Conservation (phyloP, 2,888 invertebrate species). For the Therioaphis trifolii region DNA sequence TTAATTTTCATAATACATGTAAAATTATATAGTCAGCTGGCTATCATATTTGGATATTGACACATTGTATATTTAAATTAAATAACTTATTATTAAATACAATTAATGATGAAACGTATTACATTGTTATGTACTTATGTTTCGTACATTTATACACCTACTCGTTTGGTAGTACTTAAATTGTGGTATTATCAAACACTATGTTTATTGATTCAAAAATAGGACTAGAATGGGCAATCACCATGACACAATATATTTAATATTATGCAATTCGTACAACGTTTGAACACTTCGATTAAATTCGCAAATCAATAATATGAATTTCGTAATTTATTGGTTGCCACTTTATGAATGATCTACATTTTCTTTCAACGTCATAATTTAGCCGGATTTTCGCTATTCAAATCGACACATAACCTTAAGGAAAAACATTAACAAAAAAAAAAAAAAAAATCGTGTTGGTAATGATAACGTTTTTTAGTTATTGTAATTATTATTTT, state of each 20-base stretch:
- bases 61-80: too few relatives aligned
- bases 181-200: not conserved
- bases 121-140: not conserved
- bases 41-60: too few relatives aligned
- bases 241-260: conserved; percentile 25
- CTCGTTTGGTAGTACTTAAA: not conserved
- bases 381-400: conserved; percentile 30
- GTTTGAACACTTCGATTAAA: not conserved
- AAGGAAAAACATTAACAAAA: not conserved
- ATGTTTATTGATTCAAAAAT: conserved; percentile 26
- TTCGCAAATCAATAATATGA: conserved; percentile 28
- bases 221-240: conserved; percentile 34
- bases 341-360: conserved; percentile 9
- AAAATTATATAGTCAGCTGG: too few relatives aligned
- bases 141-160: not conserved
- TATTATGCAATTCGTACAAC: conserved; percentile 39
- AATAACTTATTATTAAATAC: too few relatives aligned
- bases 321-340: conserved; percentile 32
- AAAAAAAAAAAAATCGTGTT: not conserved
- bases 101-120: too few relatives aligned
- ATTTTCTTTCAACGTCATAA: not conserved
- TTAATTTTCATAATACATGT: too few relatives aligned
- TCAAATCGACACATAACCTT: not conserved
- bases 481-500: not conserved
- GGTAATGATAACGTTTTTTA: not conserved